Evolutionary conservation across 2,113 vertebrate species (phyloP).

Genomic region (Rallus limicola): DNA sequence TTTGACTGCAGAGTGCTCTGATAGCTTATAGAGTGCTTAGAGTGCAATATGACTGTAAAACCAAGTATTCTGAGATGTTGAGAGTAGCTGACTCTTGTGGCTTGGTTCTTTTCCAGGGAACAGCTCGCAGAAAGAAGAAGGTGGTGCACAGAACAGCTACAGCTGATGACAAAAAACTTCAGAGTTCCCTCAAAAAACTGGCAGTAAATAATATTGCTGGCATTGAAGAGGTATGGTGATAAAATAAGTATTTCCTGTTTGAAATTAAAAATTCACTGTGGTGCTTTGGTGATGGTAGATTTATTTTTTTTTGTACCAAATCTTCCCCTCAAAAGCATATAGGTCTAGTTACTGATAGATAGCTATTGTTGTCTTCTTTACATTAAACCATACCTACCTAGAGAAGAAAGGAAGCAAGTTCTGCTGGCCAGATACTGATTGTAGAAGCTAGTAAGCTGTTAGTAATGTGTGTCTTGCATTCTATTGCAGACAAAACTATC

Average conservation of each 20-base stretch:
- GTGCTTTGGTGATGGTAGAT: not conserved
- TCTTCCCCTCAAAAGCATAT: not conserved
- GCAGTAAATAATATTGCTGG: slow-evolving; percentile 98
- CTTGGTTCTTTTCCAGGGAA: slow-evolving; percentile 81
- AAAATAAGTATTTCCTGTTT: not conserved
- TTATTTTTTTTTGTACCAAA: not conserved
- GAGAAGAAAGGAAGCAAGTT: not conserved
- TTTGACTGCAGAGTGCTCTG: not conserved
- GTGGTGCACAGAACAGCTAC: slow-evolving; percentile 98
- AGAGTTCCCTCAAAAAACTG: slow-evolving; percentile 97
- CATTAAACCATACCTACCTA: not conserved
- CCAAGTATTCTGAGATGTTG: not conserved
- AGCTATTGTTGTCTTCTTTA: not conserved
- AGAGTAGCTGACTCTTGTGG: not conserved
- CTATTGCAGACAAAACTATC: not conserved
- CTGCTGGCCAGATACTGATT: not conserved
- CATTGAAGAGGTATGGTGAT: slow-evolving; percentile 91
- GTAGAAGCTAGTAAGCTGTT: not conserved
- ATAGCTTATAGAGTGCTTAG: not conserved
- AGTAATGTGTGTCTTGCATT: not conserved
- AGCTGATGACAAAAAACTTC: slow-evolving; percentile 98
- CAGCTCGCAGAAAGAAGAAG: slow-evolving; percentile 99
- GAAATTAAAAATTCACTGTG: not conserved
- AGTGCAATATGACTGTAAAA: not conserved
- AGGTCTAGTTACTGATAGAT: not conserved